These are phyloP conservation scores for Catalaphyllia jardinei DNA, from an alignment of 64 coral and sea anemone species.

Conservation along the genomic window DNA sequence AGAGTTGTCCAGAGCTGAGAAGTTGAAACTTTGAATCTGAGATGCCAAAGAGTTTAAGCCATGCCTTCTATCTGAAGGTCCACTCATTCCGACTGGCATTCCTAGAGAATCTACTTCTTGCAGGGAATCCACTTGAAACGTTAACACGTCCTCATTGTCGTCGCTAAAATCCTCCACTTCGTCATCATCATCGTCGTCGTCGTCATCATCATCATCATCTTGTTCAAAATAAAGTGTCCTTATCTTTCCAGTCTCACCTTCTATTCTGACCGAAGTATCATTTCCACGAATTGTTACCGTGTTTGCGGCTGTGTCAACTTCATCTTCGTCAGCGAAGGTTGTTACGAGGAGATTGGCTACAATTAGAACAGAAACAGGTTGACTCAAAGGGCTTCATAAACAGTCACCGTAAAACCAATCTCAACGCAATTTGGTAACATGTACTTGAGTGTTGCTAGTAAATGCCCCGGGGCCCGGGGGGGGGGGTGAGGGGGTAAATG, in stretches of 20 bases:
- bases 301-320: neutral
- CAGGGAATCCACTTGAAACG: constrained; percentile 24
- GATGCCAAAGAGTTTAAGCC: neutral
- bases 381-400: neutral
- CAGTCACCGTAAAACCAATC: no score
- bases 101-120: neutral
- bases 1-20: neutral
- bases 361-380: neutral
- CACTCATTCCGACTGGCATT: neutral
- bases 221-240: constrained; percentile 8
- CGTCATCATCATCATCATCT: constrained; percentile 35
- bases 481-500: no score
- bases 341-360: neutral
- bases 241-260: constrained; percentile 9
- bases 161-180: constrained; percentile 29
- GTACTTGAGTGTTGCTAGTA: no score
- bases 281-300: constrained; percentile 20
- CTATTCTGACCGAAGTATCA: constrained; percentile 22
- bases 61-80: neutral
- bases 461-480: no score
- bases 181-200: neutral
- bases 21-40: neutral
- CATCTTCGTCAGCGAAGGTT: neutral
- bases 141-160: neutral
- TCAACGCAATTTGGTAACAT: no score